Base-by-base conservation (phyloP, 2,113 vertebrate species). In the Glaucomys volans region DNA sequence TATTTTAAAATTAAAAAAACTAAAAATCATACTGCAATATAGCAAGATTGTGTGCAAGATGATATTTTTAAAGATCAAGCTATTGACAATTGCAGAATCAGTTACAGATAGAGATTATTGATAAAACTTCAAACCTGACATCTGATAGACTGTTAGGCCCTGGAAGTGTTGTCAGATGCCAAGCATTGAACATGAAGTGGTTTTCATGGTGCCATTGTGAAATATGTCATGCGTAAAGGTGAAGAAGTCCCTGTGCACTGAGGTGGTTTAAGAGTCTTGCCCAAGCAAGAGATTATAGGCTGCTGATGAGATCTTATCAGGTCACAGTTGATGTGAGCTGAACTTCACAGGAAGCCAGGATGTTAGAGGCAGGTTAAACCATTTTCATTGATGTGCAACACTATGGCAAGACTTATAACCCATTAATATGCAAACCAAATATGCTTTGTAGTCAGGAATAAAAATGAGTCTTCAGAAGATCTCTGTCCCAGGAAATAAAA, bases 21-120 rank as follows among this genome's bases (percentile, higher is more conserved):
- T 47, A 83, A 82, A 92, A 97, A 66, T 62, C 9, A 32, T 88
- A 66, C 32, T 37, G 1, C 77, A 47, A 64, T 92, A 66, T 9
- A 71, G 57, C 18, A 95, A n/a, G n/a, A n/a, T n/a, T n/a, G 42
- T 91, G 90, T 77, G 3, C 52, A 97, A 90, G 94, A 97, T 93
- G 83, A 66, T 77, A 22, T 95, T 97, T 83, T 97, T 87, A 97
- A 97, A 95, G 93, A 84, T 92, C 83, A 95, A 7, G 35, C 18
- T 96, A n/a, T 90, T 93, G 95, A 95, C 77, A 94, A 18, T 52
- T 95, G 37, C n/a, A 69, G 66, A 85, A 96, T 40, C 30, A 97
- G 91, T 37, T 57, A 86, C 0, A 94, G 64, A 44, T 20, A 12
- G 13, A 32, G 26, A 94, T 44, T 87, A 97, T 22, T 13, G 81